Conservation (phyloP, 2,888 invertebrate genomes). For the Pimpla rufipes region DNA sequence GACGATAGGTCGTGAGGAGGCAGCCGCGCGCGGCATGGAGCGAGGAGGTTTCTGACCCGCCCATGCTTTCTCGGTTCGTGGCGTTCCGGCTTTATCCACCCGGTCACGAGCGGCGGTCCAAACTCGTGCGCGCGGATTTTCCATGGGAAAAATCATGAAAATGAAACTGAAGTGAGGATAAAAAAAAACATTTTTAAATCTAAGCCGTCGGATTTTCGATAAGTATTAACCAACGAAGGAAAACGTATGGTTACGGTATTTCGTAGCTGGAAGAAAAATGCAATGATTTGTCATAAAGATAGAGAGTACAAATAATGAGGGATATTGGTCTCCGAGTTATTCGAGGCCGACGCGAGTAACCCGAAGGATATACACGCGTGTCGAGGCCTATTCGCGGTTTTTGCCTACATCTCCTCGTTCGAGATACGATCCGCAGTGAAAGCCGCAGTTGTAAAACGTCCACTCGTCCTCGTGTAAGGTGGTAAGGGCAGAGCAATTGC, state of each 20-base stretch:
- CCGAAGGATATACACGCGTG: background rate
- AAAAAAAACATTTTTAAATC: background rate
- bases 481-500: conserved; percentile 54
- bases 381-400: background rate
- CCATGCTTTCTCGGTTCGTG: conserved; percentile 11
- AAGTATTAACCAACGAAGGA: background rate
- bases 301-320: too few species aligned
- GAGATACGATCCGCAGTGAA: conserved; percentile 67
- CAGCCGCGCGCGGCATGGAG: conserved; percentile 18
- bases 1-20: background rate
- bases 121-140: background rate
- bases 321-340: background rate
- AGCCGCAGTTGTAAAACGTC: conserved; percentile 71
- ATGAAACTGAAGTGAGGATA: background rate
- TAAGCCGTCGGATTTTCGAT: background rate
- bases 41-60: conserved; percentile 50
- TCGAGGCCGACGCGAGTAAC: background rate
- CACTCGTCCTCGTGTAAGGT: conserved; percentile 47
- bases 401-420: conserved; percentile 5
- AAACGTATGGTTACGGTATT: too few species aligned
- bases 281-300: too few species aligned
- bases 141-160: background rate
- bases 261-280: too few species aligned
- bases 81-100: conserved; percentile 1
- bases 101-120: background rate